Base-by-base conservation (phyloP, 2,888 invertebrate species). In the Amphimallon solstitiale region DNA sequence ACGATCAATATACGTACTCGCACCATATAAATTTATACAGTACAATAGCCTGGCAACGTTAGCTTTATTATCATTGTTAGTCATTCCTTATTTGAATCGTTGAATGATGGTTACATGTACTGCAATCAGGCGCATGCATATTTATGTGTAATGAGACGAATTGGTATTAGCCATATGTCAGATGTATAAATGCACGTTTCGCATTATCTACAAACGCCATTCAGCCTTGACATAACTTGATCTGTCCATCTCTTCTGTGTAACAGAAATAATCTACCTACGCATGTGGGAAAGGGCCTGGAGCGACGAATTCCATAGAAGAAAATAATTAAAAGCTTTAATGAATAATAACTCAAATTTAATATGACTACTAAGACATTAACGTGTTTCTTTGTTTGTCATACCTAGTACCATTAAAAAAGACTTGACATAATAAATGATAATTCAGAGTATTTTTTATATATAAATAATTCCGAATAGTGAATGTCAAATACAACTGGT, bases 281-380 rank as follows among this genome's bases (percentile, higher is more conserved):
- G 56, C 56, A 56, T 40, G 23, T 56, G 56, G 56, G 56, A 56
- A 56, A 56, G 21, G 56, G 40, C 56, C 40, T 6, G 14, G 40
- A 21, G 56, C 40, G 21, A 40, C 19, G 40, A 23, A 56, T 56
- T 40, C 56, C 56, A 40, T 23, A 9, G 21, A 56, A 21, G 56
- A 29, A 35, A 56, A 56, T 56, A 56, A 56, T 56, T 56, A 56
- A 56, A 56, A 56, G 56, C 40, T 40, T 23, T 56, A 40, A 56
- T 40, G 40, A 40, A 40, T 21, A 56, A 56, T 56, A 56, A 40
- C 17, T 56, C 40, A 56, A 21, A 37, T 56, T 56, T 40, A 56
- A 56, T 56, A 35, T 15, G 40, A 56, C 6, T 14, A 40, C 40
- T 35, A 17, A 9, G 35, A 21, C 40, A 23, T 29, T 29, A 29